These are phyloP conservation scores for Euura saliciscinereae DNA, from an alignment of 1,140 invertebrate species.

Conservation along the genomic window DNA sequence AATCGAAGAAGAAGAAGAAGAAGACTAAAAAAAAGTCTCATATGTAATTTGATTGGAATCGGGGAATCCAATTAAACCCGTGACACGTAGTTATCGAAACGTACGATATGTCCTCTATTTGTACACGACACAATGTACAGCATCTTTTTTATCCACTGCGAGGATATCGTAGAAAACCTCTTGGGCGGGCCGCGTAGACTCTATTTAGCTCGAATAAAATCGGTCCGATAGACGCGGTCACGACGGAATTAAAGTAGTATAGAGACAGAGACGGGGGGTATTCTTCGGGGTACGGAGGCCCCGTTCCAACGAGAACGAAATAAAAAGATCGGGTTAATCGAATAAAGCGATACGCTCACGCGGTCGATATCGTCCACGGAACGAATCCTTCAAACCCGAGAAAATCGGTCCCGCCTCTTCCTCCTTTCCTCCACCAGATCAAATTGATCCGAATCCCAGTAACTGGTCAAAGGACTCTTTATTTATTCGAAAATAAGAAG, in stretches of 20 bases:
- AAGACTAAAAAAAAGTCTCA: not conserved
- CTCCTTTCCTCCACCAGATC: not conserved
- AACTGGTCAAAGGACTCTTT: no score
- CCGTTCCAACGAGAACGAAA: constrained; percentile 8
- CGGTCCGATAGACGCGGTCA: not conserved
- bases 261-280: not conserved
- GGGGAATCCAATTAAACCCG: constrained; percentile 32
- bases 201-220: not conserved
- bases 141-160: not conserved
- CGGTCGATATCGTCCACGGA: constrained; percentile 20
- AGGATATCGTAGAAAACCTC: not conserved
- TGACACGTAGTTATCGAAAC: constrained; percentile 21
- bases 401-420: not conserved
- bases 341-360: constrained; percentile 34
- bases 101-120: not conserved
- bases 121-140: no score
- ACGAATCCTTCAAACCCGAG: constrained; percentile 20
- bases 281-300: not conserved
- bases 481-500: no score
- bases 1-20: not conserved
- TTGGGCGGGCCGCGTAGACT: not conserved
- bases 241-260: not conserved
- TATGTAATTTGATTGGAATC: constrained; percentile 14
- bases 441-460: no score
- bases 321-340: constrained; percentile 29